Evolutionary conservation across 2,888 invertebrate genomes (phyloP).

Genomic region (Pharmacophagus antenor): DNA sequence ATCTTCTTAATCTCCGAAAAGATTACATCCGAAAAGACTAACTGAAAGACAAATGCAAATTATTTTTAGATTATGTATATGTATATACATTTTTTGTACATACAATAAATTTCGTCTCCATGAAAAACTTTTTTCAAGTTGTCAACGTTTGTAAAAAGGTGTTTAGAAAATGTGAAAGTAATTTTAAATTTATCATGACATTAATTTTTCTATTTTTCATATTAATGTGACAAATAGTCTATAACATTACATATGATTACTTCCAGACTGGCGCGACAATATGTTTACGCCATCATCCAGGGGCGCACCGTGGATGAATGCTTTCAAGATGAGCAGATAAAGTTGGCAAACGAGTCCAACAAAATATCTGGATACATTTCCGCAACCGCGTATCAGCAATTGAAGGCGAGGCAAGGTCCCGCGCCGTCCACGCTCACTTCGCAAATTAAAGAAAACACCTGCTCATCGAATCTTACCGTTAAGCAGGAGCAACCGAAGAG

Average conservation of each 20-base stretch:
- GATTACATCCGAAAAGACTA: too few relatives aligned
- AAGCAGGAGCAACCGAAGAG: constrained; percentile 61
- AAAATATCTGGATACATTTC: constrained; percentile 78
- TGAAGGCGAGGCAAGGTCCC: constrained; percentile 47
- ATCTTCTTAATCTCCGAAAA: too few relatives aligned
- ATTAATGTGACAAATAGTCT: too few relatives aligned
- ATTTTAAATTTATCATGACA: too few relatives aligned
- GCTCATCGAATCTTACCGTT: constrained; percentile 40
- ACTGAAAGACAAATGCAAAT: too few relatives aligned
- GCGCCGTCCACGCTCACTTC: constrained; percentile 47
- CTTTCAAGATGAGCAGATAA: constrained; percentile 69
- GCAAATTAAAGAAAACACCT: constrained; percentile 71
- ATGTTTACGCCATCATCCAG: constrained; percentile 83
- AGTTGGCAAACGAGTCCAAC: constrained; percentile 54
- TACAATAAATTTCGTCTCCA: too few relatives aligned
- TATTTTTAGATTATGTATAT: too few relatives aligned
- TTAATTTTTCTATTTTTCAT: background rate
- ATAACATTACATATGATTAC: constrained; percentile 15
- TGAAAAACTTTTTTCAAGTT: too few relatives aligned
- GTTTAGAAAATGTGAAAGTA: too few relatives aligned
- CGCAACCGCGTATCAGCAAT: constrained; percentile 63
- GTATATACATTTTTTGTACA: too few relatives aligned
- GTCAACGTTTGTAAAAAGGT: too few relatives aligned
- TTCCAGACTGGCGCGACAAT: constrained; percentile 82
- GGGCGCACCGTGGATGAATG: constrained; percentile 85